phyloP scores from a whole-genome alignment of 2,797 vertebrate species.

The Oceanodroma leucorhoa region DNA sequence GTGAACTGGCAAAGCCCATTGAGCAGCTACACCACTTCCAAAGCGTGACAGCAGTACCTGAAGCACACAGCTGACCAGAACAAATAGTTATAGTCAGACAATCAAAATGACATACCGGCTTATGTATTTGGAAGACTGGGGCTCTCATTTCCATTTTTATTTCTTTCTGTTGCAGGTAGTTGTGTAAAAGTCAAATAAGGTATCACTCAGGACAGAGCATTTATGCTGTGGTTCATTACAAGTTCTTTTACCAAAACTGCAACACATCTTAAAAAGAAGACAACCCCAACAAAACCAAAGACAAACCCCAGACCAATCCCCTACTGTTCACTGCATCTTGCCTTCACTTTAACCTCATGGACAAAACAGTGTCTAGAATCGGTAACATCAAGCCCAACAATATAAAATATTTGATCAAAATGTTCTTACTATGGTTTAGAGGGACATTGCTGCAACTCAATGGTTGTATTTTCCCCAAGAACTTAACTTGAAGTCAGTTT shows the following conservation, averaged over 20 bases:
- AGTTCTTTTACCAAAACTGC: not conserved
- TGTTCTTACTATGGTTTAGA: not conserved
- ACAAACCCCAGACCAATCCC: not conserved
- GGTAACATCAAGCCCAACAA: not conserved
- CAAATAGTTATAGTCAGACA: not conserved
- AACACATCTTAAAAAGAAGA: not conserved
- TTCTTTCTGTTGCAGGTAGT: constrained; percentile 1
- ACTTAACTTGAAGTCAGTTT: not conserved
- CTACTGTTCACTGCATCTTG: not conserved
- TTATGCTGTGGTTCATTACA: constrained; percentile 6
- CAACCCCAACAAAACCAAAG: not conserved
- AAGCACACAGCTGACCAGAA: not conserved
- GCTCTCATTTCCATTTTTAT: constrained; percentile 10
- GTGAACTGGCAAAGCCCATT: not conserved
- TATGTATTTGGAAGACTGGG: not conserved
- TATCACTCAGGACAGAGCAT: not conserved
- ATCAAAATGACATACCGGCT: not conserved
- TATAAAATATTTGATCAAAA: not conserved
- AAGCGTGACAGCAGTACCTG: fast-evolving
- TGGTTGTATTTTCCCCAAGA: not conserved
- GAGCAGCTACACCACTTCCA: not conserved
- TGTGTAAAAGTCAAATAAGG: not conserved
- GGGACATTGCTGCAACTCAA: not conserved
- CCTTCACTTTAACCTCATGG: not conserved
- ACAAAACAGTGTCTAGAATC: not conserved